phyloP scores from a whole-genome alignment of 2,888 invertebrate species.

The Xylocampa areola region DNA sequence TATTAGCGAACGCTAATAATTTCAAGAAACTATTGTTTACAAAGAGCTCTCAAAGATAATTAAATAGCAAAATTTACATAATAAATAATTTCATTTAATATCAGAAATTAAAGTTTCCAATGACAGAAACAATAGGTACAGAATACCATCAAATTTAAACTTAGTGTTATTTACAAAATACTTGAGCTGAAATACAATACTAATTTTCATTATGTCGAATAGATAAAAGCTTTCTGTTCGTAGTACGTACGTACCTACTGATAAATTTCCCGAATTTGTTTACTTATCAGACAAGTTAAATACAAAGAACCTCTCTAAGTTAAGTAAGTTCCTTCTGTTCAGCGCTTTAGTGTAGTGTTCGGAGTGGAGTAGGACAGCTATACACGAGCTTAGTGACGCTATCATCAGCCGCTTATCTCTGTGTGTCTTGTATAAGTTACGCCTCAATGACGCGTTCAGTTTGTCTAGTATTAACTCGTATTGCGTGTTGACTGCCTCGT shows the following conservation, averaged over 20 bases:
- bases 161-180: not conserved
- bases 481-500: too few species aligned
- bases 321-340: conserved; percentile 2
- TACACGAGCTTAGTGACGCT: not conserved
- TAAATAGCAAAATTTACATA: too few species aligned
- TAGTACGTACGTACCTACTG: too few species aligned
- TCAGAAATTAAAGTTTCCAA: too few species aligned
- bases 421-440: too few species aligned
- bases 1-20: not conserved
- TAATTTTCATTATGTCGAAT: too few species aligned
- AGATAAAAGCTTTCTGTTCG: too few species aligned
- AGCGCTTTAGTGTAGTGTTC: conserved; percentile 1
- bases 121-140: not conserved
- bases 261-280: too few species aligned
- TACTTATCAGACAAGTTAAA: not conserved
- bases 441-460: conserved; percentile 4
- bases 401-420: not conserved
- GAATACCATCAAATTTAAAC: not conserved
- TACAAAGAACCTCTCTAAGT: not conserved
- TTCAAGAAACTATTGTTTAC: not conserved
- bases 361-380: not conserved
- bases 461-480: conserved; percentile 4
- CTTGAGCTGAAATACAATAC: too few species aligned
- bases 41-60: too few species aligned
- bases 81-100: too few species aligned